phyloP scores from a whole-genome alignment of 1,140 invertebrate genomes.

The Diprion similis region DNA sequence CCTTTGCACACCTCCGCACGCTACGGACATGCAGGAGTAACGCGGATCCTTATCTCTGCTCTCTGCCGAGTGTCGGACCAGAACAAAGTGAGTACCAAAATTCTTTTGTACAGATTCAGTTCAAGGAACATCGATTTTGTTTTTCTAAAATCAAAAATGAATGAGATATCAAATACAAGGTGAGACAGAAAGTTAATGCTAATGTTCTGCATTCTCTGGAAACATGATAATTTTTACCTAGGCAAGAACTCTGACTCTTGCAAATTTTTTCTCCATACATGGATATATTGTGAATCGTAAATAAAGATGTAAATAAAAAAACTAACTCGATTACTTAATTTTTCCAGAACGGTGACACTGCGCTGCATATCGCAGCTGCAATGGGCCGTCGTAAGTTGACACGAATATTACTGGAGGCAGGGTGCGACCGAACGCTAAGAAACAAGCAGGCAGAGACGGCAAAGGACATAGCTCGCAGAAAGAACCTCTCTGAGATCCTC shows the following conservation, averaged over 20 bases:
- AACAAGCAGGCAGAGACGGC: slow-evolving; percentile 95
- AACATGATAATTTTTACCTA: no score
- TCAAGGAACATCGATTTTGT: no score
- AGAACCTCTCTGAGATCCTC: slow-evolving; percentile 84
- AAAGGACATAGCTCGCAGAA: slow-evolving; percentile 86
- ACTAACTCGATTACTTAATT: slow-evolving; percentile 21
- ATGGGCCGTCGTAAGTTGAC: slow-evolving; percentile 93
- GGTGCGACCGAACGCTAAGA: slow-evolving; percentile 76
- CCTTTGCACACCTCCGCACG: slow-evolving; percentile 93
- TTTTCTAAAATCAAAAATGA: no score
- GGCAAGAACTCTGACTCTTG: neutral
- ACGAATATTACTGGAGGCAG: slow-evolving; percentile 86
- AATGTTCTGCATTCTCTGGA: no score
- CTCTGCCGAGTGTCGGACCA: slow-evolving; percentile 85
- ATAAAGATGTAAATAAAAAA: neutral
- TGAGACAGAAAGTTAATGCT: no score
- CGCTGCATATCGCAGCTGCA: slow-evolving; percentile 91
- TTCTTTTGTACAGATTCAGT: no score
- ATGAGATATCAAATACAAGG: no score
- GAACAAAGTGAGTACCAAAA: slow-evolving; percentile 75
- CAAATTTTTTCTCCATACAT: slow-evolving; percentile 1
- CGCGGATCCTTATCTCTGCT: slow-evolving; percentile 91
- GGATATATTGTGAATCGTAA: neutral
- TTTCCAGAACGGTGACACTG: slow-evolving; percentile 89
- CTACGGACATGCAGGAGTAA: slow-evolving; percentile 95